phyloP scores from a whole-genome alignment of 2,113 vertebrate species.

The Oriolus oriolus region DNA sequence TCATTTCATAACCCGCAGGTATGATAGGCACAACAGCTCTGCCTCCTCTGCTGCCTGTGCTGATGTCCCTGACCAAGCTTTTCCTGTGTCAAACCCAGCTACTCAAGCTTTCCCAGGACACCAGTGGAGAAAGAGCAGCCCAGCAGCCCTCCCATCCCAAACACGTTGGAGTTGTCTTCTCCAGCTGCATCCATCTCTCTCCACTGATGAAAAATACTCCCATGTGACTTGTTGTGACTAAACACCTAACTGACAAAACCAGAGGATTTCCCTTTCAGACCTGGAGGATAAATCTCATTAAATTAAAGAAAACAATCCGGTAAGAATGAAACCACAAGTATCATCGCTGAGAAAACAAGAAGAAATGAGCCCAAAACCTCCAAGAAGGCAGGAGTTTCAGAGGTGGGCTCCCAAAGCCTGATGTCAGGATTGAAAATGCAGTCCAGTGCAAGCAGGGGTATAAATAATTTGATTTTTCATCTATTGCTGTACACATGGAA shows the following conservation, averaged over 20 bases:
- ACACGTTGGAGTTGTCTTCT: background rate
- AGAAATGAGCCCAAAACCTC: background rate
- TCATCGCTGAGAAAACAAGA: background rate
- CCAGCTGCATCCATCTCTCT: background rate
- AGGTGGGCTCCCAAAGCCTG: background rate
- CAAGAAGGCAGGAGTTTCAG: background rate
- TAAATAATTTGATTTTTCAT: background rate
- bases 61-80: background rate
- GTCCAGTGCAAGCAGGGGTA: background rate
- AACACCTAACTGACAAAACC: constrained; percentile 24
- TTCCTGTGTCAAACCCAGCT: background rate
- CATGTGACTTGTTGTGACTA: background rate
- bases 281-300: background rate
- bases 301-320: background rate
- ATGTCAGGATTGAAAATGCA: background rate
- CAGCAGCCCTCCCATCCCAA: background rate
- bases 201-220: background rate
- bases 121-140: background rate
- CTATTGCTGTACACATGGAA: background rate
- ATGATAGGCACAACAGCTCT: constrained; percentile 32
- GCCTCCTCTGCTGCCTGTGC: background rate
- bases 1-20: background rate
- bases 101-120: background rate
- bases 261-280: constrained; percentile 40
- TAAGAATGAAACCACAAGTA: background rate